Base-by-base conservation (phyloP, 2,888 invertebrate species). In the Encarsia formosa region DNA sequence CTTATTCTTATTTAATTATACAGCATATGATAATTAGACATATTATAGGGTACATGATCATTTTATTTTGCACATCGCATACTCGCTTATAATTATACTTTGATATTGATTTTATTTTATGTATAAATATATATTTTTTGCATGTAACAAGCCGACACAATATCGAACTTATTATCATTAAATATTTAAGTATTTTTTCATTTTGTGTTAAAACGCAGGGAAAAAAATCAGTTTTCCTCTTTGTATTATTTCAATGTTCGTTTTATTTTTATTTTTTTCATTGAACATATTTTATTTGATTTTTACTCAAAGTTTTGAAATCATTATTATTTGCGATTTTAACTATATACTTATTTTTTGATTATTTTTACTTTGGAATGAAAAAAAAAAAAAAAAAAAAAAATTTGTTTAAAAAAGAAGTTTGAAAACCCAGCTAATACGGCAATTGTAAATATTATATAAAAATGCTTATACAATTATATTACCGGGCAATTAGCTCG, bases 401-500 rank as follows among this genome's bases (percentile, higher is more conserved):
- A 46, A 46, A 23, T 49, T 53, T 45, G 26, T 41, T 22, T 39
- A 31, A 32, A 18, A 6, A 37, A 18, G 23, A 16, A 11, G 11
- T 37, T n/a, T 13, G 16, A 41, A 16, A 20, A 16, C 39, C 23
- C 16, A 22, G 44, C 38, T 50, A 45, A 26, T 34, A 9, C 15
- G 19, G 18, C 6, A 48, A 46, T 43, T 51, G 51, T 55, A 55
- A 44, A 59, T 57, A 61, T 49, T 47, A 55, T 49, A 58, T 57
- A 41, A 54, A 54, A 54, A 56, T 56, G 48, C 43, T 58, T 43
- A 38, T 24, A 15, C n/a, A n/a, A n/a, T 23, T 41, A 4, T 40
- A 55, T 49, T 6, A 49, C 48, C 49, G 40, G 60, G 60, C 62
- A 58, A 61, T 62, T 58, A 64, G 64, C 66, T 67, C 64, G 66